phyloP scores from a whole-genome alignment of 2,888 invertebrate genomes.

The Elmis aenea region DNA sequence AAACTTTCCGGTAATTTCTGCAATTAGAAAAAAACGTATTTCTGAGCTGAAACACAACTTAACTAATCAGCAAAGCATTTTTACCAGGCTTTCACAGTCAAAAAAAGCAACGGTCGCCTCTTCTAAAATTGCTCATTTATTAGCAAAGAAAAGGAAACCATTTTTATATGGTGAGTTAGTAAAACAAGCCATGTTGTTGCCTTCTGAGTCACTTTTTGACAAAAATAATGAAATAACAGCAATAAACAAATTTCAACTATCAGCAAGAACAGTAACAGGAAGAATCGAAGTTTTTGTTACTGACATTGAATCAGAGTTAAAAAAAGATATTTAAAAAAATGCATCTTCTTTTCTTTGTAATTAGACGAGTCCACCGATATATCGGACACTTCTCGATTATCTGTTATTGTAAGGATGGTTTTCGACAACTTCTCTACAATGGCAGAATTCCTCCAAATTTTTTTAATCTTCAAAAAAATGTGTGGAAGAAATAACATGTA shows the following conservation, averaged over 20 bases:
- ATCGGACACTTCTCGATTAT: slow-evolving; percentile 16
- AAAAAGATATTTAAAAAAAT: slow-evolving; percentile 22
- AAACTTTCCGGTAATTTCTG: slow-evolving; percentile 14
- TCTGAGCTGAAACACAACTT: slow-evolving; percentile 8
- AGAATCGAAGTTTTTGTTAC: slow-evolving; percentile 17
- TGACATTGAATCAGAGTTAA: too few relatives aligned
- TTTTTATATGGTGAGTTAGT: slow-evolving; percentile 27
- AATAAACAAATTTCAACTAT: slow-evolving; percentile 28
- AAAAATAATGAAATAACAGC: slow-evolving; percentile 28
- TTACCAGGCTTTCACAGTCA: slow-evolving; percentile 12
- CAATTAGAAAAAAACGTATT: slow-evolving; percentile 14
- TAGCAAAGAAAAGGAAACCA: slow-evolving; percentile 26
- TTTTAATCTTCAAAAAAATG: too few relatives aligned
- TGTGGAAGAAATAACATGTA: too few relatives aligned
- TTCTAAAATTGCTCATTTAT: slow-evolving; percentile 15
- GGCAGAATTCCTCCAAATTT: slow-evolving; percentile 21
- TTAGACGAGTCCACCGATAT: slow-evolving; percentile 19
- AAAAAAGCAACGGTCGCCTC: slow-evolving; percentile 16
- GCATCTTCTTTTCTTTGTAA: slow-evolving; percentile 22
- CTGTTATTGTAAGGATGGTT: slow-evolving; percentile 20
- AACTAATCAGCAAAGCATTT: slow-evolving; percentile 8
- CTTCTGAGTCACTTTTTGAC: slow-evolving; percentile 23
- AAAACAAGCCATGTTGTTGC: slow-evolving; percentile 24
- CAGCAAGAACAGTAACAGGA: slow-evolving; percentile 23
- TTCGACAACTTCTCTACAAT: slow-evolving; percentile 19